Percentiles rank a stretch among this genome's conserved stretches.
These are phyloP conservation scores for Cynaeus angustus DNA, from an alignment of 2,888 invertebrate species.

Conservation along the genomic window DNA sequence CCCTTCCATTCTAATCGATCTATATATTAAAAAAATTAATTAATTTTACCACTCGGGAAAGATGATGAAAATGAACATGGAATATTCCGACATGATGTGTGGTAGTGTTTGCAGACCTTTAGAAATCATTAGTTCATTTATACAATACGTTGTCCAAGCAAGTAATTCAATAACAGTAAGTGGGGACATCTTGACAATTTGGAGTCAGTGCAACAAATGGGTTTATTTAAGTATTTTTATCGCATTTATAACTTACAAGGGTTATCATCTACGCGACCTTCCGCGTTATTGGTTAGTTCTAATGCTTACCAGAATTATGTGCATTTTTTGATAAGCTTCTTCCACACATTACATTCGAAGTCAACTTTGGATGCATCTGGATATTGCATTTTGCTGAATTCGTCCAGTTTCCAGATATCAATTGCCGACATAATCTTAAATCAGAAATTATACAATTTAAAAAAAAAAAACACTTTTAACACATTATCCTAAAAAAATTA, in stretches of 20 bases:
- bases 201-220: slow-evolving; percentile 28
- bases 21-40: slow-evolving; percentile 50
- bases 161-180: slow-evolving; percentile 40
- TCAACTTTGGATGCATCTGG: slow-evolving; percentile 35
- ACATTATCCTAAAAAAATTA: too few relatives aligned
- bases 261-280: slow-evolving; percentile 52
- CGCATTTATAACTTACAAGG: slow-evolving; percentile 38
- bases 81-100: slow-evolving; percentile 29
- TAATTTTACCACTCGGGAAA: slow-evolving; percentile 33
- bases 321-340: slow-evolving; percentile 53
- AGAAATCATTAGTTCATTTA: slow-evolving; percentile 45
- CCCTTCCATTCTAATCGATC: slow-evolving; percentile 78
- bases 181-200: slow-evolving; percentile 26
- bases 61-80: slow-evolving; percentile 22
- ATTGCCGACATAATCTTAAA: slow-evolving; percentile 16
- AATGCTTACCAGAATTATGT: slow-evolving; percentile 53
- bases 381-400: slow-evolving; percentile 5
- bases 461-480: not conserved
- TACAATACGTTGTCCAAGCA: slow-evolving; percentile 26
- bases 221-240: slow-evolving; percentile 26
- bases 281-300: slow-evolving; percentile 46
- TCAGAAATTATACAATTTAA: slow-evolving; percentile 7
- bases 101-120: slow-evolving; percentile 49
- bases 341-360: slow-evolving; percentile 25
- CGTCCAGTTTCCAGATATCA: slow-evolving; percentile 26